These are phyloP conservation scores for Crenuchus spilurus DNA, from an alignment of 2,797 vertebrate species.

Conservation along the genomic window DNA sequence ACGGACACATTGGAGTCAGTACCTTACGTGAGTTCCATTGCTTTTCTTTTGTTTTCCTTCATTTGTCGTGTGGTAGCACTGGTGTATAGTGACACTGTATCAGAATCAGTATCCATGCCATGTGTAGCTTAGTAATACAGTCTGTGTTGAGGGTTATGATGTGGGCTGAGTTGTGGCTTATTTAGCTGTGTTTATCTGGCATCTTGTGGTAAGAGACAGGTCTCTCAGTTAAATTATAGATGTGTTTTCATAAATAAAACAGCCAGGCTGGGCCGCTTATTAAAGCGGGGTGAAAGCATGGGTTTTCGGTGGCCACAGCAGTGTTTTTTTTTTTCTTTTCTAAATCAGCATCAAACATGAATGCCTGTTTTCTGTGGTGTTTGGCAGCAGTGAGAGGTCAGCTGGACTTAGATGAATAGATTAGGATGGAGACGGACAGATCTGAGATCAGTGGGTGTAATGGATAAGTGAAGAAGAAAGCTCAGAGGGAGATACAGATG, in stretches of 20 bases:
- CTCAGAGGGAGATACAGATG: conserved; percentile 3
- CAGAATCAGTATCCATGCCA: not conserved
- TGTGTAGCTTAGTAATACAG: not conserved
- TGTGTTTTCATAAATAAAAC: conserved; percentile 37
- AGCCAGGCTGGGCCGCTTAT: conserved; percentile 2
- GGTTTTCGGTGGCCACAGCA: conserved; percentile 3
- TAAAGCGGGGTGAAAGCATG: not conserved
- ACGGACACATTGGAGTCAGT: conserved; percentile 95
- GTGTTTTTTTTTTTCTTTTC: conserved; percentile 7
- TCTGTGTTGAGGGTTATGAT: not conserved
- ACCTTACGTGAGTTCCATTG: conserved; percentile 88
- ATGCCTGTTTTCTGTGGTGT: not conserved
- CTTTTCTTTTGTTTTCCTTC: conserved; percentile 23
- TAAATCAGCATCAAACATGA: conserved; percentile 11
- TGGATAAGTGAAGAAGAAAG: conserved; percentile 12
- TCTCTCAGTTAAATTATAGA: conserved; percentile 26
- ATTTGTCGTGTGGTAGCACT: conserved; percentile 21
- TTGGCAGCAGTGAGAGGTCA: not conserved
- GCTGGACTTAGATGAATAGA: conserved; percentile 5
- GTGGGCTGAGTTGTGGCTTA: conserved; percentile 26
- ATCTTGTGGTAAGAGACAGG: not conserved
- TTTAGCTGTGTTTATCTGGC: conserved; percentile 27
- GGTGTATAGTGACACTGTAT: not conserved
- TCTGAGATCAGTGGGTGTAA: not conserved
- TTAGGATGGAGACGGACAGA: conserved; percentile 2